Evolutionary conservation across 2,113 vertebrate genomes (phyloP), one percentile per base, ranked within the genome.

Genomic region (Entelurus aequoreus): DNA sequence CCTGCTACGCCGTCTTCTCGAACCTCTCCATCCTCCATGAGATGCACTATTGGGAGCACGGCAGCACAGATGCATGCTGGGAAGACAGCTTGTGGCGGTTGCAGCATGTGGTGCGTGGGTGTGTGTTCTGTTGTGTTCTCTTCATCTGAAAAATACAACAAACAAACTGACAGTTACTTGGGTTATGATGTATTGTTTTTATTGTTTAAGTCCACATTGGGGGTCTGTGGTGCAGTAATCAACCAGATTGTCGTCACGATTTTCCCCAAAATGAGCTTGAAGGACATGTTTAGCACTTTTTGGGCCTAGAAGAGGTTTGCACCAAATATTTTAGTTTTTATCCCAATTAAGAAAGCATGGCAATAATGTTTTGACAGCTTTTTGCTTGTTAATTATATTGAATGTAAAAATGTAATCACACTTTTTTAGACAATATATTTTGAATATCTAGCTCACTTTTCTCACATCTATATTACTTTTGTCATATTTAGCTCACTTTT

Each of bases 41-140:
- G 84, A 67, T 99, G 96, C 65, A 98, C 96, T 40, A 99, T 98
- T 7, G 97, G 96, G 6, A 99, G 89, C 38, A 99, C 95, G 0
- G 96, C 94, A 9, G 97, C 97, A 87, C 97, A 98, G 76, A 99
- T 99, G 86, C 97, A 99, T 0, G 97, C 95, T 85, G 97, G 97
- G 87, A 99, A 99, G 53, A 99, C 96, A 2, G 95, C 94, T 72
- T 99, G 97, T 0, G 97, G 97, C 0, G 96, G 97, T 21, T 99
- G 97, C 10, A 95, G 88, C 75, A 96, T 91, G 6, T 98, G 95
- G 62, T 98, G 97, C 44, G 94, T 99, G 6, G 94, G 95, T 0
- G 95, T 97, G 81, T 98, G 96, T 62, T 99, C 97, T 0, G 95
- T 94, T 21, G 93, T 93, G 78, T 96, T 96, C 47, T 99, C 96